Base-by-base conservation (phyloP, 2,797 vertebrate species). In the Rhinophrynus dorsalis region DNA sequence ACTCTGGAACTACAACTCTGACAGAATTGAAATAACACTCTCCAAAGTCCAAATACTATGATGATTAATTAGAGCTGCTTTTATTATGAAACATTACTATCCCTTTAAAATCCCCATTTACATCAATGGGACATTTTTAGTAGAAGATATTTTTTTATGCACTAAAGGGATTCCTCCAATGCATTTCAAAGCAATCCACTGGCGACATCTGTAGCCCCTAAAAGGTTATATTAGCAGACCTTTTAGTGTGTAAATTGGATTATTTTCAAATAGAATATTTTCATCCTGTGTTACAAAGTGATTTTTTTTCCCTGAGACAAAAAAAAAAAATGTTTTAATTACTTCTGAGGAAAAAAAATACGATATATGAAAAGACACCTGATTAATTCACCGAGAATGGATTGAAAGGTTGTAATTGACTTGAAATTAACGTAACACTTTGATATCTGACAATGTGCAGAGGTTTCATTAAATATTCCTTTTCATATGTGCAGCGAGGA, bases 401-500 rank as follows among this genome's bases (percentile, higher is more conserved):
- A 62, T 67, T 80, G 71, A 80, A 76, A 35, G 69, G 63, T 23
- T 75, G 70, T 74, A 66, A 74, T 63, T 76, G 71, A 80, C 26
- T 67, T 5, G 63, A 71, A 70, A 50, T 70, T 56, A 76, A 63
- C 29, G 18, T 12, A 69, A 13, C 20, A 71, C 65, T 80, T 85
- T 74, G 65, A 77, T 74, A 78, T 77, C 67, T 79, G 74, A 77
- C 68, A 35, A 15, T 42, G 76, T 74, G 74, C 60, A 20, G 71
- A 76, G 69, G 9, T 70, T 52, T 55, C 67, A 81, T 59, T 77
- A 45, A 79, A 79, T 79, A 82, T 73, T 80, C 74, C 67, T 55
- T 82, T 67, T 75, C 78, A 77, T 78, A 68, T 77, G 66, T 61
- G 80, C 76, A 78, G 80, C 9, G 69, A 48, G 71, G 66, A 66